phyloP scores from a whole-genome alignment of 2,797 vertebrate species.

The Micrastur ruficollis region DNA sequence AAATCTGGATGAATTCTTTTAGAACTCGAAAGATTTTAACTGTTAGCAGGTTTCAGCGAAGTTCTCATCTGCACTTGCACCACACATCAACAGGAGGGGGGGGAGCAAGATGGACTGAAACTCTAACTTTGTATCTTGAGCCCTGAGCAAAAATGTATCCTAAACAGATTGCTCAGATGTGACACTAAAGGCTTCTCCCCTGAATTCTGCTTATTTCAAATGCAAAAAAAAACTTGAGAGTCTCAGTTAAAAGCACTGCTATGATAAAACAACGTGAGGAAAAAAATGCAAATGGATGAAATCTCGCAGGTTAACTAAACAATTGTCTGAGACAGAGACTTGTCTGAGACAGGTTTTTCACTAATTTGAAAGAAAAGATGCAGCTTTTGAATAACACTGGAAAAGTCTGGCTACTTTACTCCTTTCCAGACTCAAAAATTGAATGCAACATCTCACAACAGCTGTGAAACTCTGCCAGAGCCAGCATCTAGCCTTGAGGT shows the following conservation, averaged over 20 bases:
- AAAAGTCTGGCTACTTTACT: neutral
- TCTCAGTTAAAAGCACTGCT: neutral
- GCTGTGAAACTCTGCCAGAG: neutral
- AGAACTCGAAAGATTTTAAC: neutral
- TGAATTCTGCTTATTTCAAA: neutral
- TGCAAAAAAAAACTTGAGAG: neutral
- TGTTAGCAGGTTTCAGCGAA: neutral
- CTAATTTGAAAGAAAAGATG: neutral
- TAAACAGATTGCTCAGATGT: neutral
- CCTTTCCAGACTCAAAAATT: neutral
- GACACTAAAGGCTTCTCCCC: neutral
- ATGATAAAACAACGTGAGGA: neutral
- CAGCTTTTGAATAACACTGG: neutral
- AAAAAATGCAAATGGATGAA: neutral
- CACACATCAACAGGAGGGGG: neutral
- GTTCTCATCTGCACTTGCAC: neutral
- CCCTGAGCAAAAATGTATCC: neutral
- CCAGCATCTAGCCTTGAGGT: neutral
- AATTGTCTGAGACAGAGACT: neutral
- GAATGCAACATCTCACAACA: neutral
- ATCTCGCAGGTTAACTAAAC: neutral
- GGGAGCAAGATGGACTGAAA: neutral
- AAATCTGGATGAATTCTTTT: neutral
- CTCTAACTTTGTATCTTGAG: neutral
- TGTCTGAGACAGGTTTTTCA: neutral